Percentiles rank a stretch among this genome's conserved stretches.
Conservation (phyloP, 2,888 invertebrate genomes). For the Chironomus tentans region DNA sequence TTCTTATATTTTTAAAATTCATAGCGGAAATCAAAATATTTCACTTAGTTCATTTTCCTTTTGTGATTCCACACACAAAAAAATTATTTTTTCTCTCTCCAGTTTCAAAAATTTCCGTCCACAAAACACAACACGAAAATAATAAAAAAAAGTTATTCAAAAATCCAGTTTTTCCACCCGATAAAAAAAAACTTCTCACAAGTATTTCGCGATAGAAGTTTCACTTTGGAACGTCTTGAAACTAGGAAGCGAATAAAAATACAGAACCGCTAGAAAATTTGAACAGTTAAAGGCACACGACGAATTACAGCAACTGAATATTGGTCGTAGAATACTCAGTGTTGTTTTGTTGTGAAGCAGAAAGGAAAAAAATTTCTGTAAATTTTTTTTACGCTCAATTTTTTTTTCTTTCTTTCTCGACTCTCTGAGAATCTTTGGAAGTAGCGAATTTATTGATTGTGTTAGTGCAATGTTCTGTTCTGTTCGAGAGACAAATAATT, state of each 20-base stretch:
- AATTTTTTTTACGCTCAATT: neutral
- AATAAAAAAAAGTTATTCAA: no score
- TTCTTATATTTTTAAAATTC: neutral
- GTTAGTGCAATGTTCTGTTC: neutral
- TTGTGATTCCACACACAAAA: neutral
- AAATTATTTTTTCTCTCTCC: neutral
- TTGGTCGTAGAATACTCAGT: conserved; percentile 6
- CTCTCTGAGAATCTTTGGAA: neutral
- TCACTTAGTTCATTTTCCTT: conserved; percentile 16
- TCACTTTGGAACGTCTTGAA: conserved; percentile 16
- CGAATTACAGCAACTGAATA: conserved; percentile 23
- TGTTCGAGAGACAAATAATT: neutral
- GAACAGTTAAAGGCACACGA: conserved; percentile 23
- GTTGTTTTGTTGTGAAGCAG: conserved; percentile 16
- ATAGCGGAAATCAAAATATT: conserved; percentile 15
- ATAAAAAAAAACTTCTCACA: neutral
- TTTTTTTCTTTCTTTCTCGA: no score
- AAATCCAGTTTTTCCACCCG: neutral
- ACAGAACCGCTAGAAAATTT: conserved; percentile 23
- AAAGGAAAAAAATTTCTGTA: neutral
- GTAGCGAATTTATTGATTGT: neutral
- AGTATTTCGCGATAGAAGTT: neutral
- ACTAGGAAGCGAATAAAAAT: conserved; percentile 26
- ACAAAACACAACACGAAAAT: neutral
- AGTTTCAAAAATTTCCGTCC: neutral